Percentiles rank a stretch among this genome's conserved stretches.
Conservation (phyloP, 2,797 vertebrate species). For the Emydoidea blandingii region DNA sequence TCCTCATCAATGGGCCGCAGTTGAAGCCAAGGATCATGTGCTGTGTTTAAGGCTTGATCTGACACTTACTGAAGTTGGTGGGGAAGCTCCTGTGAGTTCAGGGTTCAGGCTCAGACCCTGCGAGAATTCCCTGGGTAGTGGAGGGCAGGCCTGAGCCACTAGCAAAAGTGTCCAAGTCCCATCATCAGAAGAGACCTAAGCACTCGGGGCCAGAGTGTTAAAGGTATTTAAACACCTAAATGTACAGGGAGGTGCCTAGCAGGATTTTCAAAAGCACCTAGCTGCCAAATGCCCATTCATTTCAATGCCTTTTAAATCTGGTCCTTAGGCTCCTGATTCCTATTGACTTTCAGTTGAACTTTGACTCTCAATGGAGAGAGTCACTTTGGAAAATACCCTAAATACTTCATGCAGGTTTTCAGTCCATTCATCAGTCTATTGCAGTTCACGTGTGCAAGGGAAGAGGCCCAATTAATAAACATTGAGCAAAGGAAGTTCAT, state of each 20-base stretch:
- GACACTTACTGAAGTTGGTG: background rate
- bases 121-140: background rate
- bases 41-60: background rate
- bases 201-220: background rate
- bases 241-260: background rate
- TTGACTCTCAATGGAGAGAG: fast-evolving
- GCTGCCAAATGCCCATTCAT: background rate
- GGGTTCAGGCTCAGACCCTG: background rate
- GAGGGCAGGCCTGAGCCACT: background rate
- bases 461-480: background rate
- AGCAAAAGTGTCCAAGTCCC: background rate
- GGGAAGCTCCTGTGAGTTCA: background rate
- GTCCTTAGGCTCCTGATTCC: fast-evolving
- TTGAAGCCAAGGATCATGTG: background rate
- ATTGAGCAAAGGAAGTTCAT: background rate
- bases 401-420: background rate
- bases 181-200: background rate
- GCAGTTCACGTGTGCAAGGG: background rate
- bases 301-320: background rate
- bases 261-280: background rate
- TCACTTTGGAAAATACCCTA: background rate
- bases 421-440: background rate
- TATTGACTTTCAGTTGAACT: background rate
- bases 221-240: background rate
- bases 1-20: background rate